phyloP scores from a whole-genome alignment of 1,140 invertebrate species.

The Elymnias hypermnestra region DNA sequence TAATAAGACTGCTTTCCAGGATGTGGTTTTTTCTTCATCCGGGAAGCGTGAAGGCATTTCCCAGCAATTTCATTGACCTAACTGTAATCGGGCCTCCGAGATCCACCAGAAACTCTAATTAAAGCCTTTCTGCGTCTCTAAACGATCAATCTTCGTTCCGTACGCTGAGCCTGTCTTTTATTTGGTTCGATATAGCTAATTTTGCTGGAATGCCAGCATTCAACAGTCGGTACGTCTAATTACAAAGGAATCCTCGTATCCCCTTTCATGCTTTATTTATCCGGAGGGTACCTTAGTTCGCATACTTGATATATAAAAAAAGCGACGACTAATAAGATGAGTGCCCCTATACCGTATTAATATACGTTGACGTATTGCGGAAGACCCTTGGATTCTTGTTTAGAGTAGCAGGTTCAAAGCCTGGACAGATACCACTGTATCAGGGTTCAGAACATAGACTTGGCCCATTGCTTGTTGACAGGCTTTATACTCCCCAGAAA shows the following conservation, averaged over 20 bases:
- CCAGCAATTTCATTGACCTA: constrained; percentile 25
- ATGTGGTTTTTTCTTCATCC: too few species aligned
- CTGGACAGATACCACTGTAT: too few species aligned
- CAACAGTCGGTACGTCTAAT: constrained; percentile 48
- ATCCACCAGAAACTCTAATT: constrained; percentile 29
- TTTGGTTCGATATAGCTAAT: constrained; percentile 32
- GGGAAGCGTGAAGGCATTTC: too few species aligned
- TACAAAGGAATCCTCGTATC: constrained; percentile 56
- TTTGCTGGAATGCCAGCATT: constrained; percentile 40
- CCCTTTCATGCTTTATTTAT: constrained; percentile 54
- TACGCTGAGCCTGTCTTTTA: constrained; percentile 23
- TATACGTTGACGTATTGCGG: too few species aligned
- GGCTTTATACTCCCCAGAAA: too few species aligned
- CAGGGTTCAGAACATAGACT: too few species aligned
- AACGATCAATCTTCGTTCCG: constrained; percentile 43
- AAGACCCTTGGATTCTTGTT: too few species aligned
- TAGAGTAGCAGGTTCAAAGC: too few species aligned
- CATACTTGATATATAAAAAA: constrained; percentile 37
- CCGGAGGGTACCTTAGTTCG: constrained; percentile 31
- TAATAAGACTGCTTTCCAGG: too few species aligned
- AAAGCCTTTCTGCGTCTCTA: constrained; percentile 31
- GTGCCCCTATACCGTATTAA: too few species aligned
- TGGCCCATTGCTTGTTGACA: too few species aligned
- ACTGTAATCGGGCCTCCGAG: constrained; percentile 26
- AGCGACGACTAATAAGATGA: constrained; percentile 27